Evolutionary conservation across 2,888 invertebrate species (phyloP).

Genomic region (Tetragonisca angustula): DNA sequence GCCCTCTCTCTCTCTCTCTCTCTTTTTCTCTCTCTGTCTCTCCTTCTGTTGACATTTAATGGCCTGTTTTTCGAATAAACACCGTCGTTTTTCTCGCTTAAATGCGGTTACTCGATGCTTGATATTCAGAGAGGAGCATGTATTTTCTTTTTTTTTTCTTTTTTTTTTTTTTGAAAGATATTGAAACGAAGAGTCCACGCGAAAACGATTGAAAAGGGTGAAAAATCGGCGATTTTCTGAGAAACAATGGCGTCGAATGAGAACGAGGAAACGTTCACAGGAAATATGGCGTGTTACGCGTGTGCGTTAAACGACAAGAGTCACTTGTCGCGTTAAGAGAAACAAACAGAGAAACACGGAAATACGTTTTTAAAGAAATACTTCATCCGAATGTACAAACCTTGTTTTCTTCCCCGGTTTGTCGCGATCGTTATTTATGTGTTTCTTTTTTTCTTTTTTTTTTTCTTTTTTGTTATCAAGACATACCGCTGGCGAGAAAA

Average conservation of each 20-base stretch:
- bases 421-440: background rate
- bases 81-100: constrained; percentile 49
- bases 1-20: background rate
- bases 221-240: background rate
- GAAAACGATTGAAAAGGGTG: background rate
- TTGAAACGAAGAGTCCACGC: background rate
- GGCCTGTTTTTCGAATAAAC: constrained; percentile 55
- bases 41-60: constrained; percentile 31
- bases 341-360: background rate
- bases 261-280: background rate
- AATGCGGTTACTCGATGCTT: constrained; percentile 49
- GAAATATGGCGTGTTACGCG: background rate
- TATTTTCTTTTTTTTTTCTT: background rate
- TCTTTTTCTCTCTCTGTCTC: too few relatives aligned
- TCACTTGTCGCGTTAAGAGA: background rate
- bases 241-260: background rate
- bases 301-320: background rate
- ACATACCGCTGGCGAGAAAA: too few relatives aligned
- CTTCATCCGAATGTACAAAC: background rate
- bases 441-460: background rate
- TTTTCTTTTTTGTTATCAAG: too few relatives aligned
- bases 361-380: background rate
- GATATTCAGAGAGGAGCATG: constrained; percentile 4
- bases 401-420: background rate
- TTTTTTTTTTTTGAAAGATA: background rate